phyloP scores from a whole-genome alignment of 2,797 vertebrate genomes.

The Potorous gilbertii region DNA sequence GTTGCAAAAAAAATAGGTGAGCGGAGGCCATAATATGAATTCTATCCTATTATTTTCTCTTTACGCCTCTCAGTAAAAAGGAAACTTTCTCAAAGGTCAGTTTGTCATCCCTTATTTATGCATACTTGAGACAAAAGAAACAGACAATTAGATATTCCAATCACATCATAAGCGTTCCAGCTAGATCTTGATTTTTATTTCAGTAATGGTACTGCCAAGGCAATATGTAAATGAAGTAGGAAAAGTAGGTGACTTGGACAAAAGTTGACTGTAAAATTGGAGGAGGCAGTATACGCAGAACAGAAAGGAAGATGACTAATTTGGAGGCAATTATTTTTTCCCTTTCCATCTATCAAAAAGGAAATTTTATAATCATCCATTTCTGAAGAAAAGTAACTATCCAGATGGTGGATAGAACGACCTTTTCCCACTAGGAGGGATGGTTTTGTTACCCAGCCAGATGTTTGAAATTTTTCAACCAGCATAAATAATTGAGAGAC shows the following conservation, averaged over 20 bases:
- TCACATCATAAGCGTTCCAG: not conserved
- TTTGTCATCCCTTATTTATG: not conserved
- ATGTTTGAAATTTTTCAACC: conserved; percentile 80
- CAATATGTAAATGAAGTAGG: not conserved
- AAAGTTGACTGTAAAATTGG: not conserved
- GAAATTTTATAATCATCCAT: conserved; percentile 72
- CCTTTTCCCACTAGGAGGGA: conserved; percentile 72
- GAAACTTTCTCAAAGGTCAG: not conserved
- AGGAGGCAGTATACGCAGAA: not conserved
- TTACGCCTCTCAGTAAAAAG: not conserved
- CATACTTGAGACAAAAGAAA: not conserved
- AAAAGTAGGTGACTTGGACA: not conserved
- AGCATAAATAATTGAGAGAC: conserved; percentile 77
- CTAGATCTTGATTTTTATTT: not conserved
- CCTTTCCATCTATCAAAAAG: conserved; percentile 31
- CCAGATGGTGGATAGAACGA: conserved; percentile 74
- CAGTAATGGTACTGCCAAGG: not conserved
- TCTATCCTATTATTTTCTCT: not conserved
- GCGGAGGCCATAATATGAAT: not conserved
- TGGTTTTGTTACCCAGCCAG: conserved; percentile 73
- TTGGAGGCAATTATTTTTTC: conserved; percentile 62
- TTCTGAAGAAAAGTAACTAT: conserved; percentile 77
- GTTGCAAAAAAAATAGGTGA: not conserved
- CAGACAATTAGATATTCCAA: not conserved
- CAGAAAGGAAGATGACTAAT: conserved; percentile 9